These are phyloP conservation scores for Heterotilapia buettikoferi DNA, from an alignment of 2,113 vertebrate genomes.

Conservation along the genomic window DNA sequence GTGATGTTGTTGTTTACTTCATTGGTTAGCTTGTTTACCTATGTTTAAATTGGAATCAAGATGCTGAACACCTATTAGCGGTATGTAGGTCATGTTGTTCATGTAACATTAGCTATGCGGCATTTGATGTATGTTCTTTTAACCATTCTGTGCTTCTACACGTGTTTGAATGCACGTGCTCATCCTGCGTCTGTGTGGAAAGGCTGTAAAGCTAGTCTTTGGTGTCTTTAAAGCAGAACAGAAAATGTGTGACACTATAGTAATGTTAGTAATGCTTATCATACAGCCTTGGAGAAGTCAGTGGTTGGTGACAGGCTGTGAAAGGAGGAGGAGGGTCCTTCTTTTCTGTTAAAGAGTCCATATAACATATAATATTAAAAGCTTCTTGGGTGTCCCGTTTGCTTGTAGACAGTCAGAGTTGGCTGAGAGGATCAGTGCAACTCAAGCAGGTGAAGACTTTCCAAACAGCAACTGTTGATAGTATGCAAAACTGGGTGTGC, in stretches of 20 bases:
- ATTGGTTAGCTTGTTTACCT: neutral
- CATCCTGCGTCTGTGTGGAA: neutral
- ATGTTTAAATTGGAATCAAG: conserved; percentile 2
- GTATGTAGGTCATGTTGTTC: conserved; percentile 42
- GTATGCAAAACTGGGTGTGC: neutral
- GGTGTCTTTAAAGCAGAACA: neutral
- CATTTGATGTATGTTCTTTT: neutral
- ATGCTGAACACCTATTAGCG: conserved; percentile 6
- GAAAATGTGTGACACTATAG: neutral
- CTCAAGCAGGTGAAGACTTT: neutral
- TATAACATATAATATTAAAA: neutral
- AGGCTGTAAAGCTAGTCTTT: neutral
- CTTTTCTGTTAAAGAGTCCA: neutral
- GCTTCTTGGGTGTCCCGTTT: neutral
- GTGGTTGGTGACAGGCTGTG: neutral
- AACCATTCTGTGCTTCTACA: neutral
- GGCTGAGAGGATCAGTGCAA: neutral
- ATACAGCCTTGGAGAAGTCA: conserved; percentile 15
- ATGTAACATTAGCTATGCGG: conserved; percentile 31
- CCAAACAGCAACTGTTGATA: conserved; percentile 29
- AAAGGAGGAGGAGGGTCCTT: neutral
- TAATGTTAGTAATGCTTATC: neutral
- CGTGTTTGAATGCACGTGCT: conserved; percentile 13
- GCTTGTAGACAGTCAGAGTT: neutral
- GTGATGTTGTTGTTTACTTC: neutral